Evolutionary conservation across 2,797 vertebrate species (phyloP).

Genomic region (Phrynocephalus guinanensis): DNA sequence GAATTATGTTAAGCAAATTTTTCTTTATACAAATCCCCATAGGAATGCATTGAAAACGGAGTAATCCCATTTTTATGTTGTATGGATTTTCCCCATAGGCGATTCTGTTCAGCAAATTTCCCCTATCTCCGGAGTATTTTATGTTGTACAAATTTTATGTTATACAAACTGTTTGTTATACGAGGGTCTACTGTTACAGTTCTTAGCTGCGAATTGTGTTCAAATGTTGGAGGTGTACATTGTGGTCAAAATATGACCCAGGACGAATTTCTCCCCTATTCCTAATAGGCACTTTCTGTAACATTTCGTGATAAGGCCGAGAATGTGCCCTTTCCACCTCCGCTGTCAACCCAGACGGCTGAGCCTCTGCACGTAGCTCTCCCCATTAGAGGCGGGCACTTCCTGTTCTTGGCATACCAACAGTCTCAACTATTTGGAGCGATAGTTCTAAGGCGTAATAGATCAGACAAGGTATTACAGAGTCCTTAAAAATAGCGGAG

Average conservation of each 20-base stretch:
- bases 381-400: fast-evolving
- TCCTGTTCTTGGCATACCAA: fast-evolving
- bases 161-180: too few relatives aligned
- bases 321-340: background rate
- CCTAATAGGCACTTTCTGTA: background rate
- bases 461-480: conserved; percentile 18
- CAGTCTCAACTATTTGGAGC: background rate
- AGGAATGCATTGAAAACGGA: too few relatives aligned
- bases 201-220: background rate
- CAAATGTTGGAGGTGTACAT: background rate
- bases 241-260: background rate
- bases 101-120: too few relatives aligned
- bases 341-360: background rate
- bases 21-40: too few relatives aligned
- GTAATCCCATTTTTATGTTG: too few relatives aligned
- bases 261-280: background rate
- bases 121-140: too few relatives aligned
- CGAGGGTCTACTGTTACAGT: background rate
- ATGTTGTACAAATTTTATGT: too few relatives aligned
- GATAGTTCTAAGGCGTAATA: too few relatives aligned
- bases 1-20: too few relatives aligned
- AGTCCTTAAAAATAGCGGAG: conserved; percentile 40
- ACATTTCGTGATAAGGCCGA: fast-evolving
- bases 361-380: background rate
- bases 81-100: too few relatives aligned